Base-by-base conservation (phyloP, 1,140 invertebrate species). In the Batillaria attramentaria region DNA sequence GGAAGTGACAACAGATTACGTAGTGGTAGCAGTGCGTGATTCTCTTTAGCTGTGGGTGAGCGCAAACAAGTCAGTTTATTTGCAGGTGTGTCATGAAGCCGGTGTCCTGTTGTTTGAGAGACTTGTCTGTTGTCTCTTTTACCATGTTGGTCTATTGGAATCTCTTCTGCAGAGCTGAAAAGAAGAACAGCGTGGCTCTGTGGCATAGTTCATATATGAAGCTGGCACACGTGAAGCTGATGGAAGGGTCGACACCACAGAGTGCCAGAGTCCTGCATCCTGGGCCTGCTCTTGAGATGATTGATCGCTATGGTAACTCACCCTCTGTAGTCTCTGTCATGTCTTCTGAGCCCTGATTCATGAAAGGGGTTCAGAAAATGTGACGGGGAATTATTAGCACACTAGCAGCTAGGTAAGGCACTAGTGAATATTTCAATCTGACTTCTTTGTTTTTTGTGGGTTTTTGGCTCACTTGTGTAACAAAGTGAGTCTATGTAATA, bases 261-360 rank as follows among this genome's bases (percentile, higher is more conserved):
- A 62, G 73, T 65, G 57, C 73, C n/a, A 62, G n/a, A 10, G 73
- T 62, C n/a, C 35, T 62, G 2, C 73, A 75, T n/a, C 73, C 73
- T 6, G 73, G 73, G 20, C 31, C 62, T 20, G 16, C 57, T 4
- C 57, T 57, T 5, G 73, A 65, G n/a, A 16, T 37, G 4, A n/a
- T 75, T 41, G 37, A 39, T 28, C 18, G 35, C 28, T 10, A 65
- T 65, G 73, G 73, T 75, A 42, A 42, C 39, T 69, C 6, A 18
- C 39, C 3, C 20, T 37, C 28, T 35, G 33, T 69, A 54, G 16
- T 69, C 10, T 18, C 66, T 69, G 66, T 41, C 33, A 41, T 0
- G 8, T 10, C 39, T 28, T 4, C 66, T 31, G 16, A 6, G 16
- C 16, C 31, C 33, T 24, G 39, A 0, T 37, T 41, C 39, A 18